Evolutionary conservation across 2,113 vertebrate genomes (phyloP).

Genomic region (Cromileptes altivelis): DNA sequence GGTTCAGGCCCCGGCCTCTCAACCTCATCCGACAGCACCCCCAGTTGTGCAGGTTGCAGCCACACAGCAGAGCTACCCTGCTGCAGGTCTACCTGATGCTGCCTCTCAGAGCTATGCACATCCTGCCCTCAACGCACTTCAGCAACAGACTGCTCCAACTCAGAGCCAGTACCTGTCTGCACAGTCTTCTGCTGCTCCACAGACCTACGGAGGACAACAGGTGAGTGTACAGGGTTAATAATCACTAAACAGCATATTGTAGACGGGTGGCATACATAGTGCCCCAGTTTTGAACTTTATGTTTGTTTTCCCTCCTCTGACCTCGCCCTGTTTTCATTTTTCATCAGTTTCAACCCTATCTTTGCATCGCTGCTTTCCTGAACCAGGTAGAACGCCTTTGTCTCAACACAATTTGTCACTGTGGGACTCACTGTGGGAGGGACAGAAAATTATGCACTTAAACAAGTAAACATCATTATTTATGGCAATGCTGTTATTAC

Average conservation of each 20-base stretch:
- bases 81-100: conserved; percentile 45
- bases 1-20: conserved; percentile 41
- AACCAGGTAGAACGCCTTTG: conserved; percentile 68
- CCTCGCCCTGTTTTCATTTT: conserved; percentile 60
- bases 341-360: conserved; percentile 70
- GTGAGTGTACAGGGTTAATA: conserved; percentile 76
- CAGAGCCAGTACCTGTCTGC: conserved; percentile 59
- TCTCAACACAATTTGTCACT: conserved; percentile 47
- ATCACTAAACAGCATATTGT: neutral
- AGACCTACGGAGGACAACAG: conserved; percentile 82
- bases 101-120: conserved; percentile 56
- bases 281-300: conserved; percentile 5
- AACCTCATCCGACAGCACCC: conserved; percentile 16
- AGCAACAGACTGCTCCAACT: conserved; percentile 47
- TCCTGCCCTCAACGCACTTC: conserved; percentile 36
- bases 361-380: conserved; percentile 69
- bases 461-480: neutral
- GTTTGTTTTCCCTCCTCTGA: conserved; percentile 39
- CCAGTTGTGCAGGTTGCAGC: conserved; percentile 37
- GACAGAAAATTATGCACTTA: conserved; percentile 7
- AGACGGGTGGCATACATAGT: neutral
- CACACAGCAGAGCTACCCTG: conserved; percentile 65
- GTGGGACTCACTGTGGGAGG: conserved; percentile 16
- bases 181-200: conserved; percentile 35
- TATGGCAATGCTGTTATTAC: neutral